Base-by-base conservation (phyloP, 2,113 vertebrate genomes). In the Cyanocitta stelleri region DNA sequence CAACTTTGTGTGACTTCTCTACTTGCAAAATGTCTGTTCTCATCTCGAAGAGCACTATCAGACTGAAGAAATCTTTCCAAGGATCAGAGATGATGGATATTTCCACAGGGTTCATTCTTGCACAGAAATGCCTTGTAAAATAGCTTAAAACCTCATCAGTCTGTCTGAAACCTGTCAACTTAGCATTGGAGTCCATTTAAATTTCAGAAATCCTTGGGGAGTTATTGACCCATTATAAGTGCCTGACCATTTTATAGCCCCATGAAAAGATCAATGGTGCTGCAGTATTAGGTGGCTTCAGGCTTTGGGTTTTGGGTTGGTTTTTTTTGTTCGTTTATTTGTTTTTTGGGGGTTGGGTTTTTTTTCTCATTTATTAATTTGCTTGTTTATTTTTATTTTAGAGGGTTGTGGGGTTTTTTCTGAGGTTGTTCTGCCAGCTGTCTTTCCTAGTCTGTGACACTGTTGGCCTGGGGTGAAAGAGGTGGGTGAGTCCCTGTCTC, bases 1-100 rank as follows among this genome's bases (percentile, higher is more conserved):
- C 61, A 84, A 82, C 84, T 89, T 97, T 76, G 26, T 91, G 85
- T 83, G 89, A 92, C 82, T 85, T 95, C 62, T 39, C 22, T 78
- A 6, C 94, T 97, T 97, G 72, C 67, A 81, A 91, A 90, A 52
- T 48, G 35, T 26, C 46, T 48, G 16, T 89, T 91, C 72, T 87
- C 16, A 58, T 82, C 3, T 5, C 55, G 82, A 86, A 77, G 73
- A 85, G 58, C 48, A 54, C 67, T 62, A 8, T 56, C 52, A 90
- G 78, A 46, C 52, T 54, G 52, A 87, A 89, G 71, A 84, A 85
- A 79, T 68, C 18, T 61, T 88, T 77, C 67, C 62, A 93, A 63
- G 13, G 29, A 33, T 69, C 20, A 62, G 3, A 67, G 76, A 69
- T 17, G 37, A 22, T 49, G 30, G 16, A 27, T 81, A 16, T 95